These are phyloP conservation scores for Ciconia maguari DNA, from an alignment of 2,113 vertebrate genomes.

Conservation along the genomic window DNA sequence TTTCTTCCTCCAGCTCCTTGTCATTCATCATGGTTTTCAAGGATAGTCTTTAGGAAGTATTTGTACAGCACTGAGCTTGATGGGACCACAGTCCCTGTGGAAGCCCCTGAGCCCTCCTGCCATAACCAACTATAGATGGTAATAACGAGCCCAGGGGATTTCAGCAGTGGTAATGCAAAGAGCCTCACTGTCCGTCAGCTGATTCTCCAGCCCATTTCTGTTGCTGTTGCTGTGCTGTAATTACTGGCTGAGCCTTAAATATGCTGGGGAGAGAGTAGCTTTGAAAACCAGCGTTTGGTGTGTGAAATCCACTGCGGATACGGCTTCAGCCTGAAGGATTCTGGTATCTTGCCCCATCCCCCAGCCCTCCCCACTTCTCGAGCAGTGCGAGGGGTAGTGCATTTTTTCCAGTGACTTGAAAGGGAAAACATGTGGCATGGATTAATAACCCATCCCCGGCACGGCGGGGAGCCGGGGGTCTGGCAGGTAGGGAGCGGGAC, in stretches of 20 bases:
- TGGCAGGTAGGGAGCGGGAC: not conserved
- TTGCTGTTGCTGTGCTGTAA: not conserved
- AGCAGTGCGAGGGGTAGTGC: not conserved
- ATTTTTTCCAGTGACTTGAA: not conserved
- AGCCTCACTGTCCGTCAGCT: not conserved
- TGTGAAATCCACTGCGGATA: not conserved
- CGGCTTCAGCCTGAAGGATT: not conserved
- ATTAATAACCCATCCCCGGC: not conserved
- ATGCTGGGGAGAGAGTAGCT: not conserved
- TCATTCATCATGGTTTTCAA: not conserved
- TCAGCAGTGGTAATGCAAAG: not conserved
- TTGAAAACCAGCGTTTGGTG: not conserved
- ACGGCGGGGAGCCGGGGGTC: not conserved
- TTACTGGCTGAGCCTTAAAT: not conserved
- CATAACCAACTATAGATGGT: accelerated
- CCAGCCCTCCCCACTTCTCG: not conserved
- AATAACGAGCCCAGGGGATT: not conserved
- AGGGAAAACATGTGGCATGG: not conserved
- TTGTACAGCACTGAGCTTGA: not conserved
- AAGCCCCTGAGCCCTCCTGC: not conserved
- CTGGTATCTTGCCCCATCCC: not conserved
- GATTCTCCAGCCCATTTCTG: not conserved
- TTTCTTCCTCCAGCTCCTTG: not conserved
- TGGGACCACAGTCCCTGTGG: not conserved
- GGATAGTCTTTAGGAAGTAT: not conserved